Evolutionary conservation across 2,113 vertebrate genomes (phyloP).

Genomic region (Pycnonotus jocosus): DNA sequence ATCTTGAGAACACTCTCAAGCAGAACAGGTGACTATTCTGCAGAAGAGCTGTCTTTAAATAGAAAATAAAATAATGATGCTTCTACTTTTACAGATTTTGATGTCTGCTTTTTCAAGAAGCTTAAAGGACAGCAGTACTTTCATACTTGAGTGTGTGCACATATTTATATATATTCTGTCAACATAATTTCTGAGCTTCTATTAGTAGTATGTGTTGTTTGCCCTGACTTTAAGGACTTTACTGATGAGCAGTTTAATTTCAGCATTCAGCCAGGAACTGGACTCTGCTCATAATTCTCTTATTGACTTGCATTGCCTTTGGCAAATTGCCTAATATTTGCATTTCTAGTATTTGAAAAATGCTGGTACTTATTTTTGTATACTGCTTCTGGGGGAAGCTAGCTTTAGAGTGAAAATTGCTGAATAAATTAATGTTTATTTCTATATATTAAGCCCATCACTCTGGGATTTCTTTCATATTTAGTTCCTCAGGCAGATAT

Average conservation of each 20-base stretch:
- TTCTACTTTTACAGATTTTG: background rate
- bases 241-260: background rate
- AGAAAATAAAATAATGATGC: background rate
- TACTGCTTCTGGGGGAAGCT: background rate
- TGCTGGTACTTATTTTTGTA: background rate
- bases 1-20: background rate
- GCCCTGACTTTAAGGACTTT: background rate
- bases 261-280: background rate
- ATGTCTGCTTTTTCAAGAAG: background rate
- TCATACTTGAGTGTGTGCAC: background rate
- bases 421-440: conserved; percentile 7
- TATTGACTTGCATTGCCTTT: background rate
- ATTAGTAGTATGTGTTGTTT: background rate
- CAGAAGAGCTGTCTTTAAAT: background rate
- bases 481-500: background rate
- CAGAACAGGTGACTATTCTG: background rate
- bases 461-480: background rate
- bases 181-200: background rate
- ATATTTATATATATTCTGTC: background rate
- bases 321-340: conserved; percentile 18
- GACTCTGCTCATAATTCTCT: background rate
- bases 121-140: background rate
- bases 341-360: conserved; percentile 16
- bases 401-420: background rate
- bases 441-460: conserved; percentile 15